Evolutionary conservation across 2,888 invertebrate species (phyloP), one percentile per base, ranked within the genome.

Genomic region (Euspilapteryx auroguttella): DNA sequence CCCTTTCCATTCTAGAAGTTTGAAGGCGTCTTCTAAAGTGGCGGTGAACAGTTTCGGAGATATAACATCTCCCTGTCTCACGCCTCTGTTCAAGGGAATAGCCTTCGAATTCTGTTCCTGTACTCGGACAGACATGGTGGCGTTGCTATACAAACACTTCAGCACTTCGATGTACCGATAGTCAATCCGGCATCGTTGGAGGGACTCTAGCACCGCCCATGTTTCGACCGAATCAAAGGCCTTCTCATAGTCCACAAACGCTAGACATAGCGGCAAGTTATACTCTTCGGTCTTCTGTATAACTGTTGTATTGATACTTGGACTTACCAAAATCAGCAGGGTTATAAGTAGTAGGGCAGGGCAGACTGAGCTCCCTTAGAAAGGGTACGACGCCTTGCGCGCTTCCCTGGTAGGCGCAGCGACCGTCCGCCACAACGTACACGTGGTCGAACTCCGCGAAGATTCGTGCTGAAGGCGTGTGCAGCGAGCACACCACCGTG

Each of bases 301-400:
- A n/a, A 10, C 13, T 9, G n/a, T 1, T 25, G 36, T 32, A 24
- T 32, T 5, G 29, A 27, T 8, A 24, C 11, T 14, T 9, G 3
- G 31, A 71, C 84, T 83, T 64, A 94, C 94, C 83, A 62, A 94
- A 97, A 71, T 97, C 97, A 4, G 96, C 95, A 1, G 97, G 97
- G 62, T 96, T 97, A 53, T 95, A 94, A 40, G 94, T 93, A 34
- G 79, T 82, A 0, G 97, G 97, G 51, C 97, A 97, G 14, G 86
- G 81, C 21, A 94, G 68, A 21, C 87, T 89, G 28, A 94, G 64
- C 7, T 82, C 79, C 8, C 82, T 75, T 29, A 96, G 71, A 57
- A 89, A 96, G 0, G 91, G 89, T 14, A 97, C 86, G 2, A 96
- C 82, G 11, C 88, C 84, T 2, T 76, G 63, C 0, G 88, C 83